Base-by-base conservation (phyloP, 2,797 vertebrate species). In the Gymnodraco acuticeps region DNA sequence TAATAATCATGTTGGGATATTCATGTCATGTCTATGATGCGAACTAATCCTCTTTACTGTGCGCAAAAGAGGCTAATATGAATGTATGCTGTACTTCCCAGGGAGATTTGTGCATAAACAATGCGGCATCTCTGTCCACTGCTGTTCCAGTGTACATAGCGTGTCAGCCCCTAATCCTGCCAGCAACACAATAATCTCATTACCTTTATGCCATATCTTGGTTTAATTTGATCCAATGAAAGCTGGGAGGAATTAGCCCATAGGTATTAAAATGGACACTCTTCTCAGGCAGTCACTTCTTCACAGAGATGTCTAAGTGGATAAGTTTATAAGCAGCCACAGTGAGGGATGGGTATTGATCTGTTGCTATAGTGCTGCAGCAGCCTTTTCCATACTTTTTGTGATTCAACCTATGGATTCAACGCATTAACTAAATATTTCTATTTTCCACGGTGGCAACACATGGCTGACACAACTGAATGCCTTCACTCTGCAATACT, bases 381-480 rank as follows among this genome's bases (percentile, higher is more conserved):
- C 38, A 47, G 78, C 54, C 54, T 61, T 73, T 82, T 77, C 55
- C 19, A 65, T 46, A 52, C 15, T 27, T 80, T 82, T 86, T 69
- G 45, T 60, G 61, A 85, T 85, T 77, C 63, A 66, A 33, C 23
- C 23, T 23, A 23, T 23, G 23, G 61, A 85, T 85, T 77, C 63
- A 66, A 33, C 81, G 80, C 88, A 13, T 71, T 80, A 52, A 93
- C 52, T 17, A 59, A 63, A 82, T 73, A 63, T 51, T 87, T 83
- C 59, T 78, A 67, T 10, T 90, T 73, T 91, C 89, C 83, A 77
- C 81, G 80, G 84, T 81, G 71, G 83, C 74, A 87, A 88, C 72
- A 80, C 85, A 89, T 81, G 75, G 80, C 78, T 92, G 93, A 94
- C 92, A 91, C 86, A 82, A 83, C 91, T 88, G 92, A 94, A 77